Evolutionary conservation across 2,888 invertebrate genomes (phyloP).

Genomic region (Lithosia quadra): DNA sequence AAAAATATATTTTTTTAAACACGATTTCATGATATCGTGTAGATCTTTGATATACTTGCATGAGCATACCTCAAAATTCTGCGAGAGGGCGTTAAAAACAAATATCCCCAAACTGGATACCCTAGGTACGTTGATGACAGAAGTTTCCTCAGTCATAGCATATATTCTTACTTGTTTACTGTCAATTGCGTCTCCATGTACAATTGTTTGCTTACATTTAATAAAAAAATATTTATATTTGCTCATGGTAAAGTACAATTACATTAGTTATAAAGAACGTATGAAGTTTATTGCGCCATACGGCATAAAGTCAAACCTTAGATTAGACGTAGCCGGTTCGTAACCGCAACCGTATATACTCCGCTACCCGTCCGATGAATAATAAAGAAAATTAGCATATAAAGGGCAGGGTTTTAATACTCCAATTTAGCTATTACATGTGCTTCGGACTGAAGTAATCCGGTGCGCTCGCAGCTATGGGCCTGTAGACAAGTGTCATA

Average conservation of each 20-base stretch:
- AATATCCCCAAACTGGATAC: no score
- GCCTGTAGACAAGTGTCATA: no score
- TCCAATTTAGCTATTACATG: constrained; percentile 44
- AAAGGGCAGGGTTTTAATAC: constrained; percentile 48
- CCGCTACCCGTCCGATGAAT: constrained; percentile 25
- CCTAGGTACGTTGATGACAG: no score
- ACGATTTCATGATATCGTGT: no score
- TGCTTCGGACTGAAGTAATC: constrained; percentile 33
- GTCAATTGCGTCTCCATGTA: neutral
- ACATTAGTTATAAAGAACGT: constrained; percentile 14
- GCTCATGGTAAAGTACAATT: constrained; percentile 10
- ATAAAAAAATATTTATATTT: constrained; percentile 14
- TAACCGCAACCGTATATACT: constrained; percentile 20
- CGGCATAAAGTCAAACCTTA: neutral
- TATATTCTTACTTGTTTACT: constrained; percentile 14
- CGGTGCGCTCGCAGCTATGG: constrained; percentile 19
- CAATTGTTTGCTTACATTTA: neutral
- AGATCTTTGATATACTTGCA: no score
- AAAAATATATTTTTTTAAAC: no score
- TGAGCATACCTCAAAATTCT: no score
- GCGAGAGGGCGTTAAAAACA: no score
- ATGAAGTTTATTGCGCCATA: neutral
- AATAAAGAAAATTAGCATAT: constrained; percentile 49
- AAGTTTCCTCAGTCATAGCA: constrained; percentile 23
- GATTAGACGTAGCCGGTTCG: constrained; percentile 1